Evolutionary conservation across 2,888 invertebrate genomes (phyloP).

Genomic region (Cephalotes varians): DNA sequence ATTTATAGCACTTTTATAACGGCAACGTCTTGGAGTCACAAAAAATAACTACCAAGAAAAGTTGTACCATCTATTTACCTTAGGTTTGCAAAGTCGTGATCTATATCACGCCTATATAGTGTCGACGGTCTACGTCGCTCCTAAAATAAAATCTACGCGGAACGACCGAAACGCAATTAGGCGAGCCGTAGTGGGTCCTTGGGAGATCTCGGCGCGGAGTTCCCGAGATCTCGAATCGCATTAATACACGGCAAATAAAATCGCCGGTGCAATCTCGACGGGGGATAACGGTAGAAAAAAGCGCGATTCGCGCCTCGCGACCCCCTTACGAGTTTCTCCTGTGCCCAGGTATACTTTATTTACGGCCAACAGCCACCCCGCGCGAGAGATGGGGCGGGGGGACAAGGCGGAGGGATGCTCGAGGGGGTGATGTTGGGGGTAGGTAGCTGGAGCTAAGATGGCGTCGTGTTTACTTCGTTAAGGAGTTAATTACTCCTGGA

Average conservation of each 20-base stretch:
- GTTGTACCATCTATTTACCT: neutral
- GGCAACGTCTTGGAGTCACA: neutral
- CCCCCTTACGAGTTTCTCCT: slow-evolving; percentile 59
- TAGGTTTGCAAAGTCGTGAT: slow-evolving; percentile 17
- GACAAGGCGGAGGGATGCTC: slow-evolving; percentile 67
- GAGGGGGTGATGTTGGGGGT: slow-evolving; percentile 52
- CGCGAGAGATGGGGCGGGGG: slow-evolving; percentile 28
- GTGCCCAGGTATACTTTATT: slow-evolving; percentile 73
- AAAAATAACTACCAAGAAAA: neutral
- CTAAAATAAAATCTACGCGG: slow-evolving; percentile 40
- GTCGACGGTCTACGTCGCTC: slow-evolving; percentile 3
- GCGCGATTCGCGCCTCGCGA: slow-evolving; percentile 73
- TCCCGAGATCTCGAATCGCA: slow-evolving; percentile 74
- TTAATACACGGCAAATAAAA: slow-evolving; percentile 82
- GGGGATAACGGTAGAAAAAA: slow-evolving; percentile 56
- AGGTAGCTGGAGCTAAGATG: slow-evolving; percentile 83
- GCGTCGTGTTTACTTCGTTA: slow-evolving; percentile 86
- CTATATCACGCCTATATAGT: slow-evolving; percentile 11
- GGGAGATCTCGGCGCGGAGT: slow-evolving; percentile 35
- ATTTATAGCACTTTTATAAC: neutral
- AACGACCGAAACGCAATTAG: slow-evolving; percentile 54
- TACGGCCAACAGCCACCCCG: slow-evolving; percentile 54
- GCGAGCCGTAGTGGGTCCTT: slow-evolving; percentile 59
- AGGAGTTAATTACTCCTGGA: slow-evolving; percentile 85
- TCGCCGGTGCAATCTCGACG: slow-evolving; percentile 75